Percentiles rank a stretch among this genome's conserved stretches.
These are phyloP conservation scores for Saccopteryx leptura DNA, from an alignment of 2,113 vertebrate species.

Conservation along the genomic window DNA sequence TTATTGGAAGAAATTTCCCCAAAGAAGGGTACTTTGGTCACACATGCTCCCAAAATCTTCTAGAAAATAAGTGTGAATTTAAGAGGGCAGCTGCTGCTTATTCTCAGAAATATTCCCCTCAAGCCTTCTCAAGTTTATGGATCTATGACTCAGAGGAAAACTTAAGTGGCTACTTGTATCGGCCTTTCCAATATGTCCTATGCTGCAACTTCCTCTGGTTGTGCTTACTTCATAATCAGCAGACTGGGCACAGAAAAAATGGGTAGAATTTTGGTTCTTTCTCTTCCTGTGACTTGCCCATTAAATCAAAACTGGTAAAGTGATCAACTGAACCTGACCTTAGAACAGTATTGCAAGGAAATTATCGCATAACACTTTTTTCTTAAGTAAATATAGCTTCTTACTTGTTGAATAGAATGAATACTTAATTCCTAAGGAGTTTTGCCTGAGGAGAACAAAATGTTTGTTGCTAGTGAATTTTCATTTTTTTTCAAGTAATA, in stretches of 20 bases:
- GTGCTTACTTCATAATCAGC: background rate
- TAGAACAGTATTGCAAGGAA: slow-evolving; percentile 30
- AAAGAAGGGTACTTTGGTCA: background rate
- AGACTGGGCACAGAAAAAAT: background rate
- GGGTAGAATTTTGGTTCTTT: background rate
- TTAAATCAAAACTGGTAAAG: slow-evolving; percentile 14
- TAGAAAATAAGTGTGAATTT: slow-evolving; percentile 17
- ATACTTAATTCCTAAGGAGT: slow-evolving; percentile 24
- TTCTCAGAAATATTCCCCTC: background rate
- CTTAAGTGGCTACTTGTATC: background rate
- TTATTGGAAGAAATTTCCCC: background rate
- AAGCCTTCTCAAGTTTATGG: background rate
- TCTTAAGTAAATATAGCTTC: slow-evolving; percentile 25
- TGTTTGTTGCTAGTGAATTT: background rate
- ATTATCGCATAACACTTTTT: background rate
- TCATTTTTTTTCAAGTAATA: slow-evolving; percentile 22
- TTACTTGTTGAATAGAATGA: background rate
- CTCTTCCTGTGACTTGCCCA: background rate
- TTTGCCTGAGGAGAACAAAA: background rate
- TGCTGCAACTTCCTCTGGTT: background rate
- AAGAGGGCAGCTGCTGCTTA: background rate
- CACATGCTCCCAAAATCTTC: background rate
- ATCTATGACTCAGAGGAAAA: background rate
- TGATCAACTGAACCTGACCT: background rate
- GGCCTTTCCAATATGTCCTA: background rate